phyloP scores from a whole-genome alignment of 2,797 vertebrate genomes.

The Sebastes cheni region DNA sequence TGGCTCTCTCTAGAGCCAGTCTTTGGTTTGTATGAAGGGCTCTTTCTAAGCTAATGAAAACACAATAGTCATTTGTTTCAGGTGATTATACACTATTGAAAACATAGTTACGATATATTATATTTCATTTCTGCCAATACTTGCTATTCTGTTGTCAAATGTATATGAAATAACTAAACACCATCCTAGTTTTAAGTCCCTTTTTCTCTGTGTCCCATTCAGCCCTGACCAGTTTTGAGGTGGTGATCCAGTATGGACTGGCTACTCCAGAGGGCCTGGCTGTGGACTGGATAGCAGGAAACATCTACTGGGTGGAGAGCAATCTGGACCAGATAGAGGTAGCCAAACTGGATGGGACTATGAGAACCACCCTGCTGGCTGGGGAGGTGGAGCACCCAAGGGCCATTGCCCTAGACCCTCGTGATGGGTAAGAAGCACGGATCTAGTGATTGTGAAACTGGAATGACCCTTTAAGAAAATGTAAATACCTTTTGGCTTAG shows the following conservation, averaged over 20 bases:
- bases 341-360: constrained; percentile 94
- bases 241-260: constrained; percentile 96
- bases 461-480: not conserved
- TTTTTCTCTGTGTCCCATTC: not conserved
- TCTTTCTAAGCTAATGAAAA: too few species aligned
- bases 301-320: constrained; percentile 99
- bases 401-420: constrained; percentile 94
- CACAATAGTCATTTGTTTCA: too few species aligned
- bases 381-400: constrained; percentile 97
- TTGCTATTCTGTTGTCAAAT: not conserved
- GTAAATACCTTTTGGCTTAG: not conserved
- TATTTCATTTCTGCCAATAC: not conserved
- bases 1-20: too few species aligned
- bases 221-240: constrained; percentile 97
- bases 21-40: too few species aligned
- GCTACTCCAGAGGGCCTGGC: constrained; percentile 96
- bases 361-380: constrained; percentile 94
- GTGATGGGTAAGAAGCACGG: constrained; percentile 87
- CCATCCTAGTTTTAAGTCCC: not conserved
- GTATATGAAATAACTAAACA: not conserved
- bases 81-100: too few species aligned
- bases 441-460: not conserved
- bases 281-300: constrained; percentile 98
- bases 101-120: too few species aligned
- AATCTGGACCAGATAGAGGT: constrained; percentile 99